Conservation (phyloP, 2,113 vertebrate species). For the Phalacrocorax carbo region DNA sequence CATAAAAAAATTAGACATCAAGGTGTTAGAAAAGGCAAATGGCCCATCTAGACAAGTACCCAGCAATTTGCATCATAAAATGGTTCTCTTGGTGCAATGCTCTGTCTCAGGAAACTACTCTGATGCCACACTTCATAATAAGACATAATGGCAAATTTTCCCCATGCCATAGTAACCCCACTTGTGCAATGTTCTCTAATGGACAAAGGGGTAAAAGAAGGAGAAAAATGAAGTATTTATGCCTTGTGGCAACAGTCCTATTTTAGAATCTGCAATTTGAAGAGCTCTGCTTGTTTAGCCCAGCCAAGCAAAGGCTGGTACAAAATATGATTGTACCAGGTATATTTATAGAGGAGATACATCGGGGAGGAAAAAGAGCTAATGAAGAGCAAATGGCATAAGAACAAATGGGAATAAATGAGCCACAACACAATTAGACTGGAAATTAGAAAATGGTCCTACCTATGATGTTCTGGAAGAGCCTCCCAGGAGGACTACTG, state of each 20-base stretch:
- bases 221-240: neutral
- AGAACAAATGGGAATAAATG: neutral
- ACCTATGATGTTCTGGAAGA: neutral
- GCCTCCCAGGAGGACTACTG: neutral
- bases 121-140: neutral
- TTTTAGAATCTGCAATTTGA: constrained; percentile 10
- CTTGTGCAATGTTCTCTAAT: neutral
- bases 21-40: neutral
- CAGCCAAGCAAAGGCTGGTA: neutral
- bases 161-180: neutral
- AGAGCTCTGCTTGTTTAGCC: constrained; percentile 12
- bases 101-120: neutral
- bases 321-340: constrained; percentile 12
- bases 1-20: neutral
- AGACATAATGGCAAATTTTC: neutral
- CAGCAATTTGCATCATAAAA: neutral
- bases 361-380: neutral
- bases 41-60: neutral
- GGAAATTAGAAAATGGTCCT: neutral
- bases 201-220: neutral
- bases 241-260: neutral
- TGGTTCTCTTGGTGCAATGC: neutral
- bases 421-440: neutral
- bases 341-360: constrained; percentile 23
- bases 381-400: constrained; percentile 11